A percentile compares a stretch with the other conserved stretches of the same genome.
Conservation (phyloP, 2,797 vertebrate genomes). For the Aselliscus stoliczkanus region DNA sequence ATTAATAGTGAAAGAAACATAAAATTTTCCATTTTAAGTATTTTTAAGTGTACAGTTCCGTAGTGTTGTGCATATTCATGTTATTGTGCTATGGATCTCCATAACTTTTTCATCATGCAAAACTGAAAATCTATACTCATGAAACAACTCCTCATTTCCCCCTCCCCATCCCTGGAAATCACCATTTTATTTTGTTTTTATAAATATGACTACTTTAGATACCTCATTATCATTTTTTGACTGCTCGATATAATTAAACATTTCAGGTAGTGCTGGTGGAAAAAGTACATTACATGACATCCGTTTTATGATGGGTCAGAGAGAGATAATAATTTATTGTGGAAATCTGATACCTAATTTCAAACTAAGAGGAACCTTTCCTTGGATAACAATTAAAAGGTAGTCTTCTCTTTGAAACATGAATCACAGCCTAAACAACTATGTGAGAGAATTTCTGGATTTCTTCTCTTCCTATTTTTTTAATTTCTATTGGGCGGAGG, state of each 20-base stretch:
- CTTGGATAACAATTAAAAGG: not conserved
- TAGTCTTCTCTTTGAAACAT: not conserved
- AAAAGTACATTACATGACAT: not conserved
- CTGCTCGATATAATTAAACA: not conserved
- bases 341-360: not conserved
- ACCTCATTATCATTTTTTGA: not conserved
- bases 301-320: not conserved
- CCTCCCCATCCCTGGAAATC: not conserved
- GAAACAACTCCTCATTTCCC: not conserved
- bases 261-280: not conserved
- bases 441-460: not conserved
- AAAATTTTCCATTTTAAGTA: not conserved
- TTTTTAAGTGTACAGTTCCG: not conserved
- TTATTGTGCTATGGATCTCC: not conserved
- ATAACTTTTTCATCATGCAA: not conserved
- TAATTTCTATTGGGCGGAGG: not conserved
- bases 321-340: not conserved
- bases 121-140: not conserved
- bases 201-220: not conserved
- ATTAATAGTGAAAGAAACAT: not conserved
- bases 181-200: not conserved
- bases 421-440: not conserved
- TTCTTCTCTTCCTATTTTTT: not conserved
- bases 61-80: not conserved
- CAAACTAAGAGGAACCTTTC: not conserved